Conservation (phyloP, 1,140 invertebrate species). For the Euwallacea fornicatus region DNA sequence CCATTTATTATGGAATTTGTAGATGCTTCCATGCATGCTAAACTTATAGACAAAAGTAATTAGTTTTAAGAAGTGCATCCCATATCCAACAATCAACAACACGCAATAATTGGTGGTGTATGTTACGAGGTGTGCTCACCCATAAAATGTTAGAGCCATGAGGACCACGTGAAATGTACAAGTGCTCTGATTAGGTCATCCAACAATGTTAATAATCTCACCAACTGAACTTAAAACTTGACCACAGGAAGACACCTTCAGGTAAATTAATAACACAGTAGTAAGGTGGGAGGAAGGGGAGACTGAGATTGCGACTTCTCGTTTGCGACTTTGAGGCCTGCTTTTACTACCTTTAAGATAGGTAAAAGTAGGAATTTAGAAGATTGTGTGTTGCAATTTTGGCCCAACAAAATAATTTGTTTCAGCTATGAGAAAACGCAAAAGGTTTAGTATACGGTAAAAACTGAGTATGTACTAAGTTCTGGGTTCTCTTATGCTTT, state of each 20-base stretch:
- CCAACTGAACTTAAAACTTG: background rate
- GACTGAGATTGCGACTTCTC: no score
- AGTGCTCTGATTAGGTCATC: slow-evolving; percentile 32
- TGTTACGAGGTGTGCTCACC: slow-evolving; percentile 17
- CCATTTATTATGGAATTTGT: slow-evolving; percentile 2
- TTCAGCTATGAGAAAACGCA: no score
- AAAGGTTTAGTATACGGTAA: no score
- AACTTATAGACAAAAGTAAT: background rate
- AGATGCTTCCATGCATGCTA: background rate
- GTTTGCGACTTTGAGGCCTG: no score
- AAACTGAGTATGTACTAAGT: no score
- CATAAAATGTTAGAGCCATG: slow-evolving; percentile 25
- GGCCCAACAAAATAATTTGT: no score
- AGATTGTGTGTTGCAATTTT: no score
- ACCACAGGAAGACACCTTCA: background rate
- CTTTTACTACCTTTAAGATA: no score
- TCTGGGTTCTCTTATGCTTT: no score
- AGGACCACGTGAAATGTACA: slow-evolving; percentile 20
- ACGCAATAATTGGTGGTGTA: background rate
- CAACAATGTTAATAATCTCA: slow-evolving; percentile 29
- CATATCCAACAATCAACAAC: slow-evolving; percentile 17
- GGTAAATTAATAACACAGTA: slow-evolving; percentile 32
- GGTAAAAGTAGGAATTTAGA: no score
- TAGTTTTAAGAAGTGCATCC: slow-evolving; percentile 15
- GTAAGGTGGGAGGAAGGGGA: background rate